Evolutionary conservation across 2,797 vertebrate species (phyloP).

Genomic region (Babyrousa celebensis): DNA sequence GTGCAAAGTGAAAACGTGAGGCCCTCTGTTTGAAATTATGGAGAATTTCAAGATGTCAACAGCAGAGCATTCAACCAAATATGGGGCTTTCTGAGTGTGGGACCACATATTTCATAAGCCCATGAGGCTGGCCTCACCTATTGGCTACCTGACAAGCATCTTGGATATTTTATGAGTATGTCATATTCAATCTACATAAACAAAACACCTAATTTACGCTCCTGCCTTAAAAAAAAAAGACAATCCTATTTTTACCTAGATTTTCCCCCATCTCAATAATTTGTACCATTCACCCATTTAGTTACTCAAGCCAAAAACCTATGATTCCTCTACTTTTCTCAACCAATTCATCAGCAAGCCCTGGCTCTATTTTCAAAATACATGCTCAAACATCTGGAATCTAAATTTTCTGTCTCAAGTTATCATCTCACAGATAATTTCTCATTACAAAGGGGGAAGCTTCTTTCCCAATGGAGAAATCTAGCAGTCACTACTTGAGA

Average conservation of each 20-base stretch:
- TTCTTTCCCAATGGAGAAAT: slow-evolving; percentile 24
- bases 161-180: background rate
- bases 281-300: background rate
- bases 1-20: background rate
- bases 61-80: background rate
- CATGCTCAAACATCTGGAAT: background rate
- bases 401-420: slow-evolving; percentile 28
- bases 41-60: background rate
- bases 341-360: background rate
- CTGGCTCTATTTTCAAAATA: background rate
- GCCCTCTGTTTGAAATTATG: background rate
- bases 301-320: background rate
- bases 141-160: background rate
- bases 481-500: background rate
- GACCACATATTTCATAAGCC: background rate
- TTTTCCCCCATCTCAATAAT: background rate
- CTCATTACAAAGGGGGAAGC: background rate
- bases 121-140: background rate
- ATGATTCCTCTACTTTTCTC: background rate
- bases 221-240: background rate
- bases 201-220: background rate
- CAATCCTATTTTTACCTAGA: background rate
- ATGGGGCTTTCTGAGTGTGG: background rate
- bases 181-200: background rate
- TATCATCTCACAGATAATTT: background rate